phyloP scores from a whole-genome alignment of 1,140 invertebrate species.

The Pseudomyrmex dendroicus region DNA sequence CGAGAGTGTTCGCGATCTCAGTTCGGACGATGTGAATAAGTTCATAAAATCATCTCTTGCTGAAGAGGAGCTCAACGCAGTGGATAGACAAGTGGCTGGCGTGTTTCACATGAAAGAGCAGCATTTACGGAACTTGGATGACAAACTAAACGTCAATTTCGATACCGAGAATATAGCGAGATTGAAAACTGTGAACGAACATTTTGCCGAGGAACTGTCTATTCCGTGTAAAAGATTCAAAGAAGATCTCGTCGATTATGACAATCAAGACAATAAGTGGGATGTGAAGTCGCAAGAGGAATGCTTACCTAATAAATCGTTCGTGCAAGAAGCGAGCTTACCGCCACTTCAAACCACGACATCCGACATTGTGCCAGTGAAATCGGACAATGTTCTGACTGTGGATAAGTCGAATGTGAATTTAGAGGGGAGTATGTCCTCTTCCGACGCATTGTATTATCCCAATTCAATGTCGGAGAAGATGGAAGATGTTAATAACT shows the following conservation, averaged over 20 bases:
- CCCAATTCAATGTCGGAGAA: slow-evolving; percentile 55
- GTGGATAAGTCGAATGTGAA: slow-evolving; percentile 52
- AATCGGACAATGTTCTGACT: slow-evolving; percentile 55
- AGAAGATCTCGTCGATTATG: slow-evolving; percentile 38
- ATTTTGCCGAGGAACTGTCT: slow-evolving; percentile 36
- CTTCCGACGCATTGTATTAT: slow-evolving; percentile 47
- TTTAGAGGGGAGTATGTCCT: slow-evolving; percentile 38
- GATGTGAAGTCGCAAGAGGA: slow-evolving; percentile 46
- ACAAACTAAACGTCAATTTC: slow-evolving; percentile 30
- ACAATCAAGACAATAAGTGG: slow-evolving; percentile 53
- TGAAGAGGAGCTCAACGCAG: slow-evolving; percentile 42
- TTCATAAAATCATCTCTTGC: not conserved
- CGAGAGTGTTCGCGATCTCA: slow-evolving; percentile 7
- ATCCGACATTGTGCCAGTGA: slow-evolving; percentile 40
- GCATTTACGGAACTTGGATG: slow-evolving; percentile 14
- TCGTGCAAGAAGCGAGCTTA: not conserved
- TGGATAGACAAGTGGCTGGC: slow-evolving; percentile 21
- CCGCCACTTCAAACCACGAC: slow-evolving; percentile 22
- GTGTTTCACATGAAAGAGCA: slow-evolving; percentile 35
- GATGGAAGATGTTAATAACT: slow-evolving; percentile 36
- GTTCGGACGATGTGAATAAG: slow-evolving; percentile 11
- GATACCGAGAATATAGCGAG: slow-evolving; percentile 51
- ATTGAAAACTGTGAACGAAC: slow-evolving; percentile 35
- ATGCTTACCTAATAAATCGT: slow-evolving; percentile 48
- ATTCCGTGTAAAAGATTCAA: slow-evolving; percentile 55